phyloP scores from a whole-genome alignment of 2,113 vertebrate species.

The Plecturocebus donacophilus region DNA sequence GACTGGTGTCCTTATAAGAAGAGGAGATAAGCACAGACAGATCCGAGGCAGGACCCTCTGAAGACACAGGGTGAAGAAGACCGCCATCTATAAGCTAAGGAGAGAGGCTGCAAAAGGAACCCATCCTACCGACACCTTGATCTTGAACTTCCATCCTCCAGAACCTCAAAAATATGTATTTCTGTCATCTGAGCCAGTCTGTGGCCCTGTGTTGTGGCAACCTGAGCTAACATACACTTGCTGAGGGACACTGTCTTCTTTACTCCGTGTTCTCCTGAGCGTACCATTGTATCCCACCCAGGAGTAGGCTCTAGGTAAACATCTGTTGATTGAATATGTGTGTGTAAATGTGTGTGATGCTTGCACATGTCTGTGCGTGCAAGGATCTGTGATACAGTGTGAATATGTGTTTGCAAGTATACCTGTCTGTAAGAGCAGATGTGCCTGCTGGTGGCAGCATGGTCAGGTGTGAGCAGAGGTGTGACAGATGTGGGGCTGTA shows the following conservation, averaged over 20 bases:
- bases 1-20: not conserved
- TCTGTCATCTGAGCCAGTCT: not conserved
- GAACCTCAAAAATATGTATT: not conserved
- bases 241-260: not conserved
- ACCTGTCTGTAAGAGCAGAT: not conserved
- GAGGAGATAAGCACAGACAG: not conserved
- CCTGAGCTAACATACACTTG: not conserved
- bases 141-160: not conserved
- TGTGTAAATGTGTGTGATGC: not conserved
- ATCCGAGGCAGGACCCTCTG: not conserved
- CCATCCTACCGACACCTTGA: not conserved
- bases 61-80: not conserved
- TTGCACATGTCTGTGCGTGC: not conserved
- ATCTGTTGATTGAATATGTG: not conserved
- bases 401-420: not conserved
- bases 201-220: not conserved
- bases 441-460: not conserved
- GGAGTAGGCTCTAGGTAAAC: not conserved
- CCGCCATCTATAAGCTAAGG: fast-evolving
- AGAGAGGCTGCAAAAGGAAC: not conserved
- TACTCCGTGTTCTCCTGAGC: not conserved
- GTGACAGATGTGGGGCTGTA: not conserved
- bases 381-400: not conserved
- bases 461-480: not conserved
- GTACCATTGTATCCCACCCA: not conserved